Conservation (phyloP, 2,888 invertebrate genomes). For the Agrilus cyanescens region DNA sequence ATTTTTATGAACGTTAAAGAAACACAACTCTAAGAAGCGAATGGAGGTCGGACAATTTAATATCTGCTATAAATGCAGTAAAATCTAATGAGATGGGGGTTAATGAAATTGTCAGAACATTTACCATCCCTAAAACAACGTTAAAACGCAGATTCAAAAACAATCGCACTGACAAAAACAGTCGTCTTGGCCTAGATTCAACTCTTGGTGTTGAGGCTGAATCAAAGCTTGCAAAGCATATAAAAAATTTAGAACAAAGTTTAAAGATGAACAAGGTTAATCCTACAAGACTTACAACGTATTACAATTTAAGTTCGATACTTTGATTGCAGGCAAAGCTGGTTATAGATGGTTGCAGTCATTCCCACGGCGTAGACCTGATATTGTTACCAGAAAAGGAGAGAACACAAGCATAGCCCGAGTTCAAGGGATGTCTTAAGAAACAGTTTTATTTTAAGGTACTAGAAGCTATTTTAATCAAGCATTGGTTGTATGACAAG, state of each 20-base stretch:
- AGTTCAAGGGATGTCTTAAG: not conserved
- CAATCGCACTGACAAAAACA: constrained; percentile 28
- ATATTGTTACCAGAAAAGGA: constrained; percentile 1
- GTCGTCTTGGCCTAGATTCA: not conserved
- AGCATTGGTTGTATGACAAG: too few relatives aligned
- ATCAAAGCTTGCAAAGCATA: not conserved
- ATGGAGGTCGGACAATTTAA: too few relatives aligned
- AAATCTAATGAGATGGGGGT: too few relatives aligned
- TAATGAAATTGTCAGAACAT: too few relatives aligned
- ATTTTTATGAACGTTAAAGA: too few relatives aligned
- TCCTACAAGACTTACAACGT: too few relatives aligned
- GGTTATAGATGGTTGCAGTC: constrained; percentile 1
- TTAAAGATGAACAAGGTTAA: too few relatives aligned
- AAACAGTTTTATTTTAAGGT: too few relatives aligned
- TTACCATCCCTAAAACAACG: not conserved
- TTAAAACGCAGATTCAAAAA: constrained; percentile 16
- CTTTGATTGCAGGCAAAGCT: not conserved
- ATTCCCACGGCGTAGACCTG: constrained; percentile 3
- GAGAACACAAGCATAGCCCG: not conserved
- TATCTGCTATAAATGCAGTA: too few relatives aligned
- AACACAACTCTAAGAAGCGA: too few relatives aligned
- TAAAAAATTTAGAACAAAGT: not conserved
- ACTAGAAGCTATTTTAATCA: too few relatives aligned
- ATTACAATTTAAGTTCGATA: too few relatives aligned
- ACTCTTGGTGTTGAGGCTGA: not conserved